phyloP scores from a whole-genome alignment of 2,888 invertebrate species.

The Ichneumon xanthorius region DNA sequence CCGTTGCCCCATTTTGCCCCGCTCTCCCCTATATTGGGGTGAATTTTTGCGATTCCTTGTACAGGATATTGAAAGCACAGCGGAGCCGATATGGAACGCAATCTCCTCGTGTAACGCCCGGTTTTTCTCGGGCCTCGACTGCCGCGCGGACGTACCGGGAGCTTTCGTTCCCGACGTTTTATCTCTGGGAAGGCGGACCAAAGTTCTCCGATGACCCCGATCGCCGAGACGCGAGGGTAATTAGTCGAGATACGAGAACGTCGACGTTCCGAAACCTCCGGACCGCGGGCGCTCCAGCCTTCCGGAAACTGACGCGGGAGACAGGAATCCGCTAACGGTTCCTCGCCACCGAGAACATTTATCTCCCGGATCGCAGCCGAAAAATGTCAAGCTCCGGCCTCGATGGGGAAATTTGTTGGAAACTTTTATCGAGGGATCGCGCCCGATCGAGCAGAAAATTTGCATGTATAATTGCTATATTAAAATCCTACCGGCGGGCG shows the following conservation, averaged over 20 bases:
- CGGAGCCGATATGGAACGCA: conserved; percentile 66
- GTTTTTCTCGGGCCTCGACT: background rate
- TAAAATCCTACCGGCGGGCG: conserved; percentile 43
- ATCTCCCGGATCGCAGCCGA: conserved; percentile 50
- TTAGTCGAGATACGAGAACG: conserved; percentile 49
- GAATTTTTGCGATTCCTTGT: conserved; percentile 82
- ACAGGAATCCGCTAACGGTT: conserved; percentile 32
- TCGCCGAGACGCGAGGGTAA: conserved; percentile 54
- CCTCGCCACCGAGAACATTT: conserved; percentile 52
- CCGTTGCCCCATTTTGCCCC: too few species aligned
- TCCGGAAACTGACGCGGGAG: conserved; percentile 36
- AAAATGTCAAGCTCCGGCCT: conserved; percentile 43
- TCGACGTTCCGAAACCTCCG: conserved; percentile 3
- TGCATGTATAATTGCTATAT: conserved; percentile 62
- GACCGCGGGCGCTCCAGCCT: conserved; percentile 10
- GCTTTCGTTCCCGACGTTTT: conserved; percentile 8
- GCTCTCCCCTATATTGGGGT: too few species aligned
- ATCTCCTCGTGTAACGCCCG: conserved; percentile 64
- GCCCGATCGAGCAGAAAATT: conserved; percentile 63
- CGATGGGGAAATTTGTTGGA: conserved; percentile 59
- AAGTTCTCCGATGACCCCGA: conserved; percentile 49
- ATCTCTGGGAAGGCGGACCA: background rate
- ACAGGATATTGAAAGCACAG: conserved; percentile 77
- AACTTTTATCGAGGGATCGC: conserved; percentile 59
- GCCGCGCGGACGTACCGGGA: background rate